Base-by-base conservation (phyloP, 2,113 vertebrate species). In the Phoenicopterus ruber region DNA sequence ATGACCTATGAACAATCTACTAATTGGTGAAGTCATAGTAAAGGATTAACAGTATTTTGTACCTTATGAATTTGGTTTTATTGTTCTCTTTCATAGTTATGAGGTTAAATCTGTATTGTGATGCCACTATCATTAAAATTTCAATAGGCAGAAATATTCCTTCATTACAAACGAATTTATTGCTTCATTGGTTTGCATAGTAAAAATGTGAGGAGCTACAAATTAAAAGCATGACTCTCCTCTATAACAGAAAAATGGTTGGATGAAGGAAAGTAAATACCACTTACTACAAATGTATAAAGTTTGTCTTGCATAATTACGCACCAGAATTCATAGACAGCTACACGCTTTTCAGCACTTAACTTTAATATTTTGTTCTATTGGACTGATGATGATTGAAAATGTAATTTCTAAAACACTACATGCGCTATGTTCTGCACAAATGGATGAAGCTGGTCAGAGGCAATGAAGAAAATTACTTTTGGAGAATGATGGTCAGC, bases 141-240 rank as follows among this genome's bases (percentile, higher is more conserved):
- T 96, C 88, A 91, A 74, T 49, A 46, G 74, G 47, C 73, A 95
- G 96, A 97, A 95, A 95, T 96, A 86, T 92, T 94, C 94, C 67
- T 97, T 98, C 38, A 61, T 97, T 97, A 91, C 70, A 90, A 97
- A 78, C 65, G 94, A 93, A 97, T 98, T 93, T 97, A 93, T 97
- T 96, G 97, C 96, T 96, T 96, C 93, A 84, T 95, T 97, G 96
- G 86, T 85, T 97, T 97, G 65, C 92, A 71, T 85, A 93, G 96
- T 97, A 97, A 97, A 98, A 98, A 97, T 96, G 62, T 94, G 95
- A 93, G 90, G 55, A 97, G 74, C 79, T 93, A 81, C 88, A 97
- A 94, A 98, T 97, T 95, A 96, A 96, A 96, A 88, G 69, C 78
- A 94, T 66, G 87, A 80, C 67, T 94, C 20, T 62, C 72, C 86